Evolutionary conservation across 2,113 vertebrate species (phyloP), one percentile per base, ranked within the genome.

Genomic region (Ctenomys sociabilis): DNA sequence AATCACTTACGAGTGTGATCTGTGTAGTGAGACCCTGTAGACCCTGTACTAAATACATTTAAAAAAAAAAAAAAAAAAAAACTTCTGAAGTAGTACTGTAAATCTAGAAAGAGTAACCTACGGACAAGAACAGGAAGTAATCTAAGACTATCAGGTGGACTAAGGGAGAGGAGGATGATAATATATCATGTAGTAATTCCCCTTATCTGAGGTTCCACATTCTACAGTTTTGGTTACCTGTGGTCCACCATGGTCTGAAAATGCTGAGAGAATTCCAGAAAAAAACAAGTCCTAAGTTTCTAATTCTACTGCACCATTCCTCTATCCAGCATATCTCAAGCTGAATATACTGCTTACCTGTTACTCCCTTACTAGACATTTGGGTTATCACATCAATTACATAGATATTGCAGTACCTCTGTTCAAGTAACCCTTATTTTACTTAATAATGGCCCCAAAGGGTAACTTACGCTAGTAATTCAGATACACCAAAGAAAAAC

Each of bases 121-220:
- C 77, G 92, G 35, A 54, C 70, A 57, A 95, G 10, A 91, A 91
- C 40, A 89, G 52, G n/a, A 91, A 77, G 35, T 5, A 88, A 93
- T 88, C 49, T 78, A 22, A 78, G 30, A 92, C 40, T 72, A 72
- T 4, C 81, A 91, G 94, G 28, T 57, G 32, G 22, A 78, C 2
- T 84, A 10, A 28, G 37, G 14, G 28, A 3, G 7, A 9, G 11
- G 9, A 5, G 30, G 22, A 68, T n/a, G 22, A 70, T 1, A 54
- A 93, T 90, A 91, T 19, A 37, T 43, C 92, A 84, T 32, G 72
- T 1, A 70, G 52, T 4, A 59, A 11, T 52, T 26, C 13, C 61
- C 28, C 19, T 19, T 68, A 57, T 66, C 13, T 37, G 17, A 4
- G 13, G 13, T 54, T 43, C 59, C 57, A 73, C 3, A 3, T n/a